phyloP scores from a whole-genome alignment of 1,140 invertebrate species.

The Thalassaphorura encarpata region DNA sequence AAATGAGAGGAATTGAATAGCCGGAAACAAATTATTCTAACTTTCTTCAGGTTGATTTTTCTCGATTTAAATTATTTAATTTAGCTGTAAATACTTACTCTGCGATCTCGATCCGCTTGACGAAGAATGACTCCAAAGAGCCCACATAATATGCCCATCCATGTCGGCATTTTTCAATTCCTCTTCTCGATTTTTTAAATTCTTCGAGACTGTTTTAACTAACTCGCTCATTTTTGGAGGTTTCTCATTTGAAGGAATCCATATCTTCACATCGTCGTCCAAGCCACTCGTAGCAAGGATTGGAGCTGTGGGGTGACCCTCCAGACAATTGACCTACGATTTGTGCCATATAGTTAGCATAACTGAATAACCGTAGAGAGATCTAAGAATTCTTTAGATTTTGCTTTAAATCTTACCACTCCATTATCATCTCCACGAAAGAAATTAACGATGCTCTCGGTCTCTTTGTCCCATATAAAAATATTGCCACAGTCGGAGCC shows the following conservation, averaged over 20 bases:
- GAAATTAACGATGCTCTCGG: slow-evolving; percentile 77
- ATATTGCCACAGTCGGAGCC: slow-evolving; percentile 93
- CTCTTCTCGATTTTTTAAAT: slow-evolving; percentile 42
- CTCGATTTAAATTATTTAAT: no score
- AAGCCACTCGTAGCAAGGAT: slow-evolving; percentile 82
- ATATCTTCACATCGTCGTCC: slow-evolving; percentile 87
- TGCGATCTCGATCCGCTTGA: slow-evolving; percentile 35
- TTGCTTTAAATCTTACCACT: slow-evolving; percentile 62
- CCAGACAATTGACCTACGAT: slow-evolving; percentile 79
- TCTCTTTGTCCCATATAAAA: slow-evolving; percentile 86
- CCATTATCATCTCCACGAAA: slow-evolving; percentile 73
- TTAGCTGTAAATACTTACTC: slow-evolving; percentile 25
- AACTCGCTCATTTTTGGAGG: slow-evolving; percentile 45
- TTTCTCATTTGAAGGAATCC: slow-evolving; percentile 62
- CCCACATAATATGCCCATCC: slow-evolving; percentile 48
- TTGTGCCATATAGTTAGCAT: no score
- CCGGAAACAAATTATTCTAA: no score
- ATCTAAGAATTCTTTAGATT: no score
- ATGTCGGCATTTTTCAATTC: slow-evolving; percentile 40
- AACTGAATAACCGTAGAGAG: no score
- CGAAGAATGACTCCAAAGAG: slow-evolving; percentile 45
- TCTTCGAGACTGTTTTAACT: slow-evolving; percentile 39
- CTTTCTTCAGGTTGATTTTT: no score
- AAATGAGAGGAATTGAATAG: no score
- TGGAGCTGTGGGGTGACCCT: slow-evolving; percentile 77